phyloP scores from a whole-genome alignment of 2,113 vertebrate species.

The Vombatus ursinus region DNA sequence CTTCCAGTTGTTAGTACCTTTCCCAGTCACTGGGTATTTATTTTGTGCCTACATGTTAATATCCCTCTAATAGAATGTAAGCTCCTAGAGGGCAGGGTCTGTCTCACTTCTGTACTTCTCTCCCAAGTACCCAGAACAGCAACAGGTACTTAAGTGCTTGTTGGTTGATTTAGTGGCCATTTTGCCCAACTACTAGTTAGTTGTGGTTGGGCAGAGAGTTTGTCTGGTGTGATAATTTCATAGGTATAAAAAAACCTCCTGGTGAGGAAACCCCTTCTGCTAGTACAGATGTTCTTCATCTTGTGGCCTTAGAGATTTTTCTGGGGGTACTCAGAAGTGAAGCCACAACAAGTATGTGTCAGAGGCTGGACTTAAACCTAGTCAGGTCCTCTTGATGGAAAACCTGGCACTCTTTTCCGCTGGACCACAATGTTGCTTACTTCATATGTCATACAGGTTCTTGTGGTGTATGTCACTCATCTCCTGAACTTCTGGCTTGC shows the following conservation, averaged over 20 bases:
- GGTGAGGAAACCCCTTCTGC: neutral
- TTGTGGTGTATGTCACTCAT: neutral
- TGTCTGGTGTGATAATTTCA: neutral
- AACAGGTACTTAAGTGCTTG: neutral
- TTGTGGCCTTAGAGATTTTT: neutral
- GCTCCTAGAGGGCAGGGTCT: neutral
- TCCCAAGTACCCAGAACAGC: neutral
- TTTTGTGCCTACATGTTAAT: neutral
- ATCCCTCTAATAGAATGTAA: neutral
- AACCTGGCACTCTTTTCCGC: neutral
- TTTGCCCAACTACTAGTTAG: neutral
- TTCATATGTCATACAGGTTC: neutral
- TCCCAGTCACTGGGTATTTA: neutral
- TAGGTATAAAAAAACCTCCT: neutral
- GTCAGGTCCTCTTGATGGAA: neutral
- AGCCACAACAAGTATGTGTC: neutral
- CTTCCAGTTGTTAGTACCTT: neutral
- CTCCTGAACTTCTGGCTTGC: neutral
- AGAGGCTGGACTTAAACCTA: neutral
- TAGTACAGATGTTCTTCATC: neutral
- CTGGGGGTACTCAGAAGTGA: neutral
- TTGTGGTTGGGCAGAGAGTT: neutral
- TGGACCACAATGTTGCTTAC: neutral
- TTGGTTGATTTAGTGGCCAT: neutral
- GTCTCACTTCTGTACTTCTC: neutral